Evolutionary conservation across 2,113 vertebrate genomes (phyloP).

Genomic region (Struthidea cinerea): DNA sequence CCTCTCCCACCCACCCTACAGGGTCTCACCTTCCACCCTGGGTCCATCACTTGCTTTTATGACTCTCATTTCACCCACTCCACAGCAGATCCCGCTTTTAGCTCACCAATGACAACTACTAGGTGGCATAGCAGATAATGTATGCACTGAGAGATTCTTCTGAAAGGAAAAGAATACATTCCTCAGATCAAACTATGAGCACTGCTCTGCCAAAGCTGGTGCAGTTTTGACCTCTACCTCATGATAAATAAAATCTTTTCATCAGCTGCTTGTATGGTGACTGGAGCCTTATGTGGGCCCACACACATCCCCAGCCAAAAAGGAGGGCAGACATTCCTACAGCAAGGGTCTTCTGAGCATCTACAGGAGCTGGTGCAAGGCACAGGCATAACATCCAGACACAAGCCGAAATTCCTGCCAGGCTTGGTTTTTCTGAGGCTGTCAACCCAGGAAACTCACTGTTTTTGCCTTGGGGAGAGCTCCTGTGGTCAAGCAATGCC

Average conservation of each 20-base stretch:
- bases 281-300: neutral
- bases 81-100: neutral
- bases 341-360: neutral
- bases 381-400: neutral
- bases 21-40: neutral
- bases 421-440: neutral
- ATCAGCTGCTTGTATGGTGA: accelerated
- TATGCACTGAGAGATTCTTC: neutral
- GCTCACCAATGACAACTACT: neutral
- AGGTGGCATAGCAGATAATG: neutral
- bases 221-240: neutral
- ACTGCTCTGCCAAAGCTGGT: neutral
- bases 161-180: neutral
- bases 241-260: neutral
- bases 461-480: neutral
- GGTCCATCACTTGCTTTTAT: neutral
- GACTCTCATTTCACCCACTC: neutral
- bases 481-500: neutral
- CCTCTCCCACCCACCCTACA: neutral
- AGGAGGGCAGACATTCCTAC: neutral
- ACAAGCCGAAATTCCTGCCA: neutral
- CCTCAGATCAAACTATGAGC: neutral
- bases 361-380: accelerated
- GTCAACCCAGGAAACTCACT: neutral
- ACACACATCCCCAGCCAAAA: neutral